A percentile compares a stretch with the other conserved stretches of the same genome.
These are phyloP conservation scores for Mohoua ochrocephala DNA, from an alignment of 2,113 vertebrate species.

Conservation along the genomic window DNA sequence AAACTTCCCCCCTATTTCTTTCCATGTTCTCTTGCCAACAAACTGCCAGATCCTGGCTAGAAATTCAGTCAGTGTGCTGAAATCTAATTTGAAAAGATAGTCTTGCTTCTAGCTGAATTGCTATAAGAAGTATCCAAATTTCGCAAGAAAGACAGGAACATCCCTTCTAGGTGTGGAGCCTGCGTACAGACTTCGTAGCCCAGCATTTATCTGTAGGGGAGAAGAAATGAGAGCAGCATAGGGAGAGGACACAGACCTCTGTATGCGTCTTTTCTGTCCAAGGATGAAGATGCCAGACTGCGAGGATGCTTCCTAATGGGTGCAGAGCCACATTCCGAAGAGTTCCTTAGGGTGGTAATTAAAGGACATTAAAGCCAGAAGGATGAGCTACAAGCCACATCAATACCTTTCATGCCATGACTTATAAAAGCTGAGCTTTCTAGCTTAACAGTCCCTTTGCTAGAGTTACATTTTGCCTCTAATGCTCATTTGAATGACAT, in stretches of 20 bases:
- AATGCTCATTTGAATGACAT: background rate
- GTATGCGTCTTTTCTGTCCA: background rate
- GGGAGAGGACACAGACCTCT: background rate
- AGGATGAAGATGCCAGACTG: background rate
- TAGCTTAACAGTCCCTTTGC: background rate
- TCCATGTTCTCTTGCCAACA: slow-evolving; percentile 25
- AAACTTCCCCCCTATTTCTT: background rate
- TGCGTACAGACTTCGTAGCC: background rate
- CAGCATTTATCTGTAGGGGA: background rate
- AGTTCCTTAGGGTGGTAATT: background rate
- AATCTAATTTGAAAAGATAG: slow-evolving; percentile 43
- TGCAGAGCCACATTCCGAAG: background rate
- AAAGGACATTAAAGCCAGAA: background rate
- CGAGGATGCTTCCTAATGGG: background rate
- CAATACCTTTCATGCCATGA: background rate
- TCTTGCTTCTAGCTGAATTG: slow-evolving; percentile 44
- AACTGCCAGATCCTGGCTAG: slow-evolving; percentile 15
- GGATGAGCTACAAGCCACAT: background rate
- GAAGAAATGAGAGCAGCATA: background rate
- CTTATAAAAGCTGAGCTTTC: background rate
- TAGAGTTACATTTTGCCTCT: background rate
- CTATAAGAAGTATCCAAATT: slow-evolving; percentile 1
- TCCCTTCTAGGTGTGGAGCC: background rate
- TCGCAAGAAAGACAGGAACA: background rate
- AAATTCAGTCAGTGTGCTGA: slow-evolving; percentile 21